Base-by-base conservation (phyloP, 2,113 vertebrate species). In the Ciconia maguari region DNA sequence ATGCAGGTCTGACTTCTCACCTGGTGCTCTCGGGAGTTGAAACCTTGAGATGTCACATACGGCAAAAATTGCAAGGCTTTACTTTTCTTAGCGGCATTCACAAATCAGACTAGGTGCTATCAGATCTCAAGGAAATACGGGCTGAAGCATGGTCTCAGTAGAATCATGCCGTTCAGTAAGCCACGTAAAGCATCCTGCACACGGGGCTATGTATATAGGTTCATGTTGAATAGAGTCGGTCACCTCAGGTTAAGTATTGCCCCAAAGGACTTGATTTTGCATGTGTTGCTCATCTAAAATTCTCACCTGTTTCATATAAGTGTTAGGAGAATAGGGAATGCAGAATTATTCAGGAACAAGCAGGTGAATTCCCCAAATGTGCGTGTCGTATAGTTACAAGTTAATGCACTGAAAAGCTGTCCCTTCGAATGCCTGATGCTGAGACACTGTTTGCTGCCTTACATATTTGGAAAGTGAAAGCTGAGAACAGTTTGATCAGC, bases 1-100 rank as follows among this genome's bases (percentile, higher is more conserved):
- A 93, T 80, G 94, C 66, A 77, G 66, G 61, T 80, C 66, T 91
- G 71, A 88, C 94, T 95, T 93, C 93, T 94, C 87, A 94, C 75
- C 93, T 90, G 89, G 62, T 1, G 6, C 78, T 91, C 52, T 51
- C 4, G 36, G 58, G 96, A 94, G 70, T 8, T 74, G 79, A 93
- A 94, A 70, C 82, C 84, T 78, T 48, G 77, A 90, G 85, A 77
- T 87, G 86, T 61, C 86, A 90, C 69, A 52, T 7, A 81, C 3
- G 1, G 79, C 74, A 95, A 64, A 76, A 95, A 86, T 8, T 51
- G 34, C 51, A 69, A 90, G n/a, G 84, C 79, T 90, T 89, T 49
- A 49, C 49, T 83, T 88, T 90, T 26, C 78, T 83, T 13, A 22
- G 71, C 30, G 14, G 58, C 5, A 3, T 51, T 93, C 82, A 71